phyloP scores from a whole-genome alignment of 2,888 invertebrate species.

The Monoplex corrugatus region DNA sequence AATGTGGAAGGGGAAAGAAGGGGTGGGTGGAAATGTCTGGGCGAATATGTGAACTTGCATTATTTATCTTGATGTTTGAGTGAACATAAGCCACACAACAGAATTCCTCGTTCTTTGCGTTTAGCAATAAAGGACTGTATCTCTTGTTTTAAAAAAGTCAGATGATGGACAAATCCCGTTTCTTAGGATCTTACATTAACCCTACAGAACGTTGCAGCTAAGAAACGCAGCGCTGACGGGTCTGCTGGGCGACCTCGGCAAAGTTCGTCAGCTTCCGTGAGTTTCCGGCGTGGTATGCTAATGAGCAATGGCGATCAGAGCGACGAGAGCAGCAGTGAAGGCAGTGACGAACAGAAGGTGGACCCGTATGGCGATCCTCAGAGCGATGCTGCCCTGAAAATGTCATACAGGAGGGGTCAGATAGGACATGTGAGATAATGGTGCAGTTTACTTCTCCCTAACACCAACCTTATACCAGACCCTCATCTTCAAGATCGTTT shows the following conservation, averaged over 20 bases:
- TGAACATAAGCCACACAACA: background rate
- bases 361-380: slow-evolving; percentile 48
- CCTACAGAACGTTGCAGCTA: background rate
- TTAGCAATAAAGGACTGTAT: background rate
- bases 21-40: too few species aligned
- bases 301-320: slow-evolving; percentile 50
- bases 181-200: background rate
- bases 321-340: slow-evolving; percentile 53
- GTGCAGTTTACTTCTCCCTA: too few species aligned
- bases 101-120: background rate
- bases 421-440: too few species aligned
- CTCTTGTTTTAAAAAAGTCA: background rate
- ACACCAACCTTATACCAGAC: too few species aligned
- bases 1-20: too few species aligned
- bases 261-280: background rate
- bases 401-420: too few species aligned
- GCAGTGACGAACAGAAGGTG: slow-evolving; percentile 55
- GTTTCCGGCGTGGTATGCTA: background rate
- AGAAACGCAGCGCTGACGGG: background rate
- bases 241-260: background rate
- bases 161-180: background rate
- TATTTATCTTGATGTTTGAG: too few species aligned
- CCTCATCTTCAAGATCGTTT: too few species aligned
- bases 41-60: too few species aligned
- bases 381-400: slow-evolving; percentile 54